These are phyloP conservation scores for Epizoanthus ramosus DNA, from an alignment of 92 coral and sea anemone genomes.

Conservation along the genomic window DNA sequence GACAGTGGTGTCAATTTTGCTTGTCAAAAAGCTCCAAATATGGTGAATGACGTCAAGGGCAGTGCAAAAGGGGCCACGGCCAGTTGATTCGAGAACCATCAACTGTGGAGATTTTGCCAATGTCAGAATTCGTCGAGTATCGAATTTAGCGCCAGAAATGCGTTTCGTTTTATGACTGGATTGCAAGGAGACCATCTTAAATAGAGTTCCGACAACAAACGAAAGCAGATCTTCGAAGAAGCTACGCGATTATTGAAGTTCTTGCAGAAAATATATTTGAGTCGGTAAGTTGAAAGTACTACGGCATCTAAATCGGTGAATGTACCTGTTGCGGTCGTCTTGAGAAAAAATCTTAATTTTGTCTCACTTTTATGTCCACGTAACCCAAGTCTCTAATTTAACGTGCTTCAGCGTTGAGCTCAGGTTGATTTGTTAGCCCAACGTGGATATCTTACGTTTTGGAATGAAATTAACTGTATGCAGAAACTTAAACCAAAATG, in stretches of 20 bases:
- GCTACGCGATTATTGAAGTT: conserved; percentile 34
- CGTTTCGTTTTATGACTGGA: conserved; percentile 18
- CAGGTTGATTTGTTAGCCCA: too few species aligned
- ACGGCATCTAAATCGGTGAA: conserved; percentile 9
- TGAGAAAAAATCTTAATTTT: conserved; percentile 48
- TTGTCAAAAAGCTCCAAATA: conserved; percentile 75
- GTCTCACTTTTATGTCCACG: conserved; percentile 7
- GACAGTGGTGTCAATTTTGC: conserved; percentile 60
- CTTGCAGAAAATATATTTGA: conserved; percentile 21
- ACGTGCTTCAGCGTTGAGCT: not conserved
- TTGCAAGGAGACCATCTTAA: conserved; percentile 35
- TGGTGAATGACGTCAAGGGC: conserved; percentile 89
- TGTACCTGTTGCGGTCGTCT: conserved; percentile 57
- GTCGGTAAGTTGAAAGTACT: conserved; percentile 66
- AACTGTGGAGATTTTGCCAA: conserved; percentile 20
- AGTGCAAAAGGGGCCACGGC: conserved; percentile 69
- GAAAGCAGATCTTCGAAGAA: conserved; percentile 31
- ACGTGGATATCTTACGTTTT: too few species aligned
- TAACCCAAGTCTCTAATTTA: not conserved
- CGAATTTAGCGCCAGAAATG: conserved; percentile 46
- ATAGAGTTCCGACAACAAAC: conserved; percentile 11
- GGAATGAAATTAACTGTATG: too few species aligned
- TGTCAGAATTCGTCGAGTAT: not conserved
- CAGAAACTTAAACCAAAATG: too few species aligned
- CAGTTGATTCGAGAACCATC: conserved; percentile 64